Conservation (phyloP, 2,113 vertebrate genomes). For the Pitta sordida region DNA sequence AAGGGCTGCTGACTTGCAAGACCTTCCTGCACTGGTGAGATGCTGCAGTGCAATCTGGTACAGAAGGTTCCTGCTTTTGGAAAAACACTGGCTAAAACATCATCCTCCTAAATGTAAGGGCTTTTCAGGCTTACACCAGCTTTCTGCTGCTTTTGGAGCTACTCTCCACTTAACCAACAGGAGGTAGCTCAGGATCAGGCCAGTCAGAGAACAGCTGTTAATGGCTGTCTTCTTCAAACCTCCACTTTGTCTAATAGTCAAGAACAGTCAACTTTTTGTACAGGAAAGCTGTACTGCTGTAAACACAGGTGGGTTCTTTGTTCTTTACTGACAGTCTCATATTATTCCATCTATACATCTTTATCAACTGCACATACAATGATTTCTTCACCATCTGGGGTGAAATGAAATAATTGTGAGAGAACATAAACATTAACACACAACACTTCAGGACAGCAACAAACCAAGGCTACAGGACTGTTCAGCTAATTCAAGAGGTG, state of each 20-base stretch:
- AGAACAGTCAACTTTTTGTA: not conserved
- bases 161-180: not conserved
- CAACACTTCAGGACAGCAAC: conserved; percentile 22
- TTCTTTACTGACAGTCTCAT: not conserved
- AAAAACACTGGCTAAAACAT: not conserved
- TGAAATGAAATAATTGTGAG: conserved; percentile 28
- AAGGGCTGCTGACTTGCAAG: conserved; percentile 22
- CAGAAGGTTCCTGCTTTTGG: conserved; percentile 40
- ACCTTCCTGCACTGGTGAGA: not conserved
- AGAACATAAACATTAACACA: conserved; percentile 29
- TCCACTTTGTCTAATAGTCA: not conserved
- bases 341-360: not conserved
- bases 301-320: not conserved
- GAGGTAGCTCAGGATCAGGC: not conserved
- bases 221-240: not conserved
- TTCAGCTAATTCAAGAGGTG: conserved; percentile 25
- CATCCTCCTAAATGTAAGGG: not conserved
- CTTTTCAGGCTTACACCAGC: not conserved
- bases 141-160: conserved; percentile 5
- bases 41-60: conserved; percentile 41
- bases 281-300: not conserved
- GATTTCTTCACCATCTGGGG: conserved; percentile 7
- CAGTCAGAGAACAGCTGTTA: not conserved
- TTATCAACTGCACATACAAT: not conserved
- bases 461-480: conserved; percentile 44